Evolutionary conservation across 2,113 vertebrate genomes (phyloP).

Genomic region (Argyrosomus japonicus): DNA sequence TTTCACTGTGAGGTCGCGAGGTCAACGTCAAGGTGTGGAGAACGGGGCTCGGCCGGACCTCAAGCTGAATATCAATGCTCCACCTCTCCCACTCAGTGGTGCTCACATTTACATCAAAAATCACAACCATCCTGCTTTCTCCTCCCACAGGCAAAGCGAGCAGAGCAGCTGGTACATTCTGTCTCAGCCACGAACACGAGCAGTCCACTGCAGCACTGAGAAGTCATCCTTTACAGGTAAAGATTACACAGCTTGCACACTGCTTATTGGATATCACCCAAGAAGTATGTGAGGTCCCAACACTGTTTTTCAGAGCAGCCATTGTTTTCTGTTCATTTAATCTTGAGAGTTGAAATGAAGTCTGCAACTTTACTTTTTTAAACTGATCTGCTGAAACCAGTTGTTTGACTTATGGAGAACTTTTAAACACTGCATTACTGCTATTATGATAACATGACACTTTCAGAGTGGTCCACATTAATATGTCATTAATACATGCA

Average conservation of each 20-base stretch:
- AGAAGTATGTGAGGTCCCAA: not conserved
- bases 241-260: not conserved
- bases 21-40: constrained; percentile 51
- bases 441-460: not conserved
- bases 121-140: constrained; percentile 35
- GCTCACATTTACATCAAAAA: constrained; percentile 61
- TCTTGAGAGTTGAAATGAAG: not conserved
- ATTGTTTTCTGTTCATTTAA: not conserved
- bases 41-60: constrained; percentile 13
- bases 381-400: not conserved
- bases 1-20: constrained; percentile 57
- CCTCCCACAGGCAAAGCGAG: constrained; percentile 32
- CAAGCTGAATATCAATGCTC: constrained; percentile 65
- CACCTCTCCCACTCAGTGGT: constrained; percentile 35
- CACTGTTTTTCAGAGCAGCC: not conserved
- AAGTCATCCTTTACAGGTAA: constrained; percentile 21
- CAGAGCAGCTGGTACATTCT: not conserved
- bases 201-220: constrained; percentile 11
- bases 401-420: not conserved
- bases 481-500: not conserved
- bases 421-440: not conserved
- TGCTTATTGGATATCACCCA: not conserved
- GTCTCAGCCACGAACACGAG: not conserved
- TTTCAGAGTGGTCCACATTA: not conserved
- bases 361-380: too few relatives aligned